Conservation (phyloP, 2,113 vertebrate genomes). For the Redunca redunca region DNA sequence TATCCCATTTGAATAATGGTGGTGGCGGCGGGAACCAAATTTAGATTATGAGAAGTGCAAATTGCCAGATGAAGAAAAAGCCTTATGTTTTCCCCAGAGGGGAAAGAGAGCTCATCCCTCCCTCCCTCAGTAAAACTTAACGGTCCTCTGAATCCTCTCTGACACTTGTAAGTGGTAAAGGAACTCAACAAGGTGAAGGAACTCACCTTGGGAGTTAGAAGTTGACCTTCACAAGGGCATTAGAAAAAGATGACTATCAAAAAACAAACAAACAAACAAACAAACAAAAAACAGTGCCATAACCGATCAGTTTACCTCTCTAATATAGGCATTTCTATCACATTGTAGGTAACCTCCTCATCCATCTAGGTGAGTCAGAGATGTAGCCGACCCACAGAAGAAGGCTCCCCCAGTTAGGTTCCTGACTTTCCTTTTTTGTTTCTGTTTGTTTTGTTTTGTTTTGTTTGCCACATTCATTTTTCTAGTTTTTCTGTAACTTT, state of each 20-base stretch:
- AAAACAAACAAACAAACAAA: background rate
- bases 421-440: background rate
- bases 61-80: constrained; percentile 19
- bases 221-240: background rate
- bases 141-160: background rate
- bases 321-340: background rate
- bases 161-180: background rate
- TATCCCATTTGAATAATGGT: constrained; percentile 17
- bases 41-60: constrained; percentile 30
- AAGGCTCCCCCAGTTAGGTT: background rate
- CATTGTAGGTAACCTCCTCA: background rate
- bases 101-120: background rate
- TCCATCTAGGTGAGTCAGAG: background rate
- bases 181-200: background rate
- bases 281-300: background rate
- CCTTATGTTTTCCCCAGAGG: background rate
- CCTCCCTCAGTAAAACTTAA: background rate
- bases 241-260: background rate
- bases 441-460: background rate
- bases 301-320: background rate
- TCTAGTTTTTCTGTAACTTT: background rate
- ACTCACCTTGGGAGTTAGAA: background rate
- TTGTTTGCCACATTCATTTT: background rate
- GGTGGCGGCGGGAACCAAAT: background rate
- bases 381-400: background rate